Evolutionary conservation across 2,888 invertebrate species (phyloP).

Genomic region (Cryptophagus acutangulus): DNA sequence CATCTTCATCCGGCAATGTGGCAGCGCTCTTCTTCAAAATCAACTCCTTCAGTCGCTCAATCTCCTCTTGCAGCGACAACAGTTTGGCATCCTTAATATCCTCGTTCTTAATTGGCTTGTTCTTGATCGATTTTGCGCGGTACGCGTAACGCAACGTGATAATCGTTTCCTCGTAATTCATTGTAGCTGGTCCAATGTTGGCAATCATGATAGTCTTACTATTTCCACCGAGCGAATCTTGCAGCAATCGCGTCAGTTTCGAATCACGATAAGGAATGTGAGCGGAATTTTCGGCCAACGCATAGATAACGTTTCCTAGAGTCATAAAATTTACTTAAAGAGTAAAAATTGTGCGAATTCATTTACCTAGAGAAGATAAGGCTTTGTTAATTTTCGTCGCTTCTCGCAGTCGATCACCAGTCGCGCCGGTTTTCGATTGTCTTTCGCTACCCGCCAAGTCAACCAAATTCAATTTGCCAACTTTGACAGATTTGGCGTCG

Average conservation of each 20-base stretch:
- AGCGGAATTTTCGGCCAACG: constrained; percentile 88
- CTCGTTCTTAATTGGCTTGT: constrained; percentile 96
- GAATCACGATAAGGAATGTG: constrained; percentile 98
- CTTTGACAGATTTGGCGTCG: constrained; percentile 59
- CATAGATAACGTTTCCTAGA: constrained; percentile 85
- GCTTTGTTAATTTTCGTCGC: constrained; percentile 97
- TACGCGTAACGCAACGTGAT: constrained; percentile 96
- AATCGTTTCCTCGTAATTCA: constrained; percentile 96
- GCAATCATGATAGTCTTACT: constrained; percentile 99
- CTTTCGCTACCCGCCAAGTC: constrained; percentile 98
- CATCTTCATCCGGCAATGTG: constrained; percentile 22
- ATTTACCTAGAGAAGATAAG: constrained; percentile 81
- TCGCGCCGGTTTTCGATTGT: constrained; percentile 94
- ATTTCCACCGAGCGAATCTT: constrained; percentile 92
- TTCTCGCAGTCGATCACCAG: constrained; percentile 87
- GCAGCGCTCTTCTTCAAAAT: constrained; percentile 42
- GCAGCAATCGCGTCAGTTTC: constrained; percentile 89
- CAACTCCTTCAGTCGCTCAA: constrained; percentile 57
- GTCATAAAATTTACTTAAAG: constrained; percentile 8
- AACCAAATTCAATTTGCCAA: constrained; percentile 94
- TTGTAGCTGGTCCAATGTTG: constrained; percentile 95
- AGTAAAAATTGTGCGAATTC: not conserved
- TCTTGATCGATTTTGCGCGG: constrained; percentile 97
- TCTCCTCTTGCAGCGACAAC: constrained; percentile 93
- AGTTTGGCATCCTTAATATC: constrained; percentile 96